phyloP scores from a whole-genome alignment of 2,113 vertebrate genomes.

The Perccottus glenii region DNA sequence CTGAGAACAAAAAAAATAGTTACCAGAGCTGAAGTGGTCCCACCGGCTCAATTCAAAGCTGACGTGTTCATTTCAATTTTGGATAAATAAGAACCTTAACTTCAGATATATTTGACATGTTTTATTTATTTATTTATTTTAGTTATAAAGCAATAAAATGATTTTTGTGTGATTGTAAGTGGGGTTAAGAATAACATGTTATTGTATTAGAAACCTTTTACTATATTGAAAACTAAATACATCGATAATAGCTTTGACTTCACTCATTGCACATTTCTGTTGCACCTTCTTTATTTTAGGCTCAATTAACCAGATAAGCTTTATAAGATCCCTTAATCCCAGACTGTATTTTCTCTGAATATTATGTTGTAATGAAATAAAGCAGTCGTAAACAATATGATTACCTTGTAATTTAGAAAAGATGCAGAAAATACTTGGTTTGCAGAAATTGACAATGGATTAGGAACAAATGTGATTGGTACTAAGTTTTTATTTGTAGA shows the following conservation, averaged over 20 bases:
- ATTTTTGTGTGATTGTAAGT: too few species aligned
- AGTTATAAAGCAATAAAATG: too few species aligned
- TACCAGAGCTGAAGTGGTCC: too few species aligned
- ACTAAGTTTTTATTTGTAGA: background rate
- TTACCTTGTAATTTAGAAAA: background rate
- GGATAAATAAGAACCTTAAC: too few species aligned
- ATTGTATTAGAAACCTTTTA: background rate
- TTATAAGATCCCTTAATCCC: background rate
- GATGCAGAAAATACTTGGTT: background rate
- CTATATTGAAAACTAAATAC: background rate
- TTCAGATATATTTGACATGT: too few species aligned
- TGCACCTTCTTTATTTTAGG: background rate
- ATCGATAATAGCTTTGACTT: background rate
- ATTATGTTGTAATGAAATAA: background rate
- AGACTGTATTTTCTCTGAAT: background rate
- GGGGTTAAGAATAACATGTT: background rate
- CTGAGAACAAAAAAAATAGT: too few species aligned
- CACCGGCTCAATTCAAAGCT: too few species aligned
- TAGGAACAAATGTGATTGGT: background rate
- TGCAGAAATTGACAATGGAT: background rate
- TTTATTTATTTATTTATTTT: too few species aligned
- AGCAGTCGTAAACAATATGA: background rate
- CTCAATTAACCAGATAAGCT: constrained; percentile 10
- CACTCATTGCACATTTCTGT: background rate
- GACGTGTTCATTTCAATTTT: too few species aligned